These are phyloP conservation scores for Corythoichthys intestinalis DNA, from an alignment of 2,113 vertebrate genomes.

Conservation along the genomic window DNA sequence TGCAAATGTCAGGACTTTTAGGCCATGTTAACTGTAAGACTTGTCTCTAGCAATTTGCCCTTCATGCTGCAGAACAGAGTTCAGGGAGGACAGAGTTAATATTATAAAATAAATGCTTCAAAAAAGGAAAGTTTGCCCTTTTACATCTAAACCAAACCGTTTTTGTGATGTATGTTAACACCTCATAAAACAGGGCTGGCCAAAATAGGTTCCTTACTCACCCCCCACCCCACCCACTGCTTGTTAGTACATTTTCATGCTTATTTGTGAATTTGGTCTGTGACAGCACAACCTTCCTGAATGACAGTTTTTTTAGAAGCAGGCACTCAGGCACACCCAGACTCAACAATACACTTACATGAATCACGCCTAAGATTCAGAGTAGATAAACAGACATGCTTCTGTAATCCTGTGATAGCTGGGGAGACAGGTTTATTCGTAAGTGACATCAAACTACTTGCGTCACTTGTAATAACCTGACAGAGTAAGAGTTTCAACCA, in stretches of 20 bases:
- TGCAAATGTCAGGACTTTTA: constrained; percentile 32
- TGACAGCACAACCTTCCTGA: constrained; percentile 13
- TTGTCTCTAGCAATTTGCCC: constrained; percentile 25
- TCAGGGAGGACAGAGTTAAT: constrained; percentile 22
- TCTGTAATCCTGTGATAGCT: constrained; percentile 35
- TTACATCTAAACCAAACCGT: not conserved
- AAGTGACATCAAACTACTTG: constrained; percentile 13
- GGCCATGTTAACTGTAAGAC: constrained; percentile 36
- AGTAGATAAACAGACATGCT: constrained; percentile 44
- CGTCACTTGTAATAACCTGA: not conserved
- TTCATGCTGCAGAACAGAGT: constrained; percentile 28
- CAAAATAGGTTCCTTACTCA: no score
- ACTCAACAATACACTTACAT: constrained; percentile 22
- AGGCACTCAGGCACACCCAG: constrained; percentile 3
- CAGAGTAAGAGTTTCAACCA: not conserved
- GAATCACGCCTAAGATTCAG: constrained; percentile 37
- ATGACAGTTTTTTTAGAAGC: constrained; percentile 14
- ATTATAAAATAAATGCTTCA: not conserved
- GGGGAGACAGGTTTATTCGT: constrained; percentile 17
- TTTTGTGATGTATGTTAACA: no score
- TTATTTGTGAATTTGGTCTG: constrained; percentile 15
- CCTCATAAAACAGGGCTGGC: no score
- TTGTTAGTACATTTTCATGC: not conserved
- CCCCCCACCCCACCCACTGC: no score
- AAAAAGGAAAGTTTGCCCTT: not conserved